Conservation (phyloP, 2,797 vertebrate species). For the Halcyon smyrnensis region DNA sequence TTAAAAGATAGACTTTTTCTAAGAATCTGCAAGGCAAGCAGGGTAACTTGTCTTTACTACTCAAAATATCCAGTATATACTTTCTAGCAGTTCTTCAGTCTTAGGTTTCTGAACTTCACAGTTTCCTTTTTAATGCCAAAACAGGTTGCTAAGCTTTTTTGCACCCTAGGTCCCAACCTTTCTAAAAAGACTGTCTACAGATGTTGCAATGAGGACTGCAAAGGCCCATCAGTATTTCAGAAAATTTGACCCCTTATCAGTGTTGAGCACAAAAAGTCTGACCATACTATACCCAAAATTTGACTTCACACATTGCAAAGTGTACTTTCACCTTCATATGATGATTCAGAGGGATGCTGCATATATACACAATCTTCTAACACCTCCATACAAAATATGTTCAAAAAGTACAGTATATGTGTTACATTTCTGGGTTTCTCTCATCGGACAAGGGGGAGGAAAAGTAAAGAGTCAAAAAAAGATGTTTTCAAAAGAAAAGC, state of each 20-base stretch:
- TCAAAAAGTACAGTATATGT: neutral
- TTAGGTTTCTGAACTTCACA: slow-evolving; percentile 11
- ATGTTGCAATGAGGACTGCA: neutral
- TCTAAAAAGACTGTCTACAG: neutral
- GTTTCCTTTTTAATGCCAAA: slow-evolving; percentile 13
- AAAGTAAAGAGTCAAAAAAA: neutral
- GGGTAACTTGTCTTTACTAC: neutral
- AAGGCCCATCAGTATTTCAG: neutral
- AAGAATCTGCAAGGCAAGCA: neutral
- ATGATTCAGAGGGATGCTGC: neutral
- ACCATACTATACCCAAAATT: neutral
- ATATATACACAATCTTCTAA: neutral
- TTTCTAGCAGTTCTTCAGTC: neutral
- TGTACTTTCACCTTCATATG: neutral
- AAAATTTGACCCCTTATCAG: neutral
- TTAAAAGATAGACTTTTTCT: neutral
- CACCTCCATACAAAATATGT: neutral
- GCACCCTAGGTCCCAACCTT: neutral
- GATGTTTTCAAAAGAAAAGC: neutral
- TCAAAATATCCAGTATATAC: neutral
- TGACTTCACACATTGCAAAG: neutral
- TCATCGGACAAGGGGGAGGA: neutral
- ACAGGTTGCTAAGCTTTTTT: neutral
- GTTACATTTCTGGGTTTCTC: neutral
- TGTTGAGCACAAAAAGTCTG: neutral